Evolutionary conservation across 2,888 invertebrate genomes (phyloP).

Genomic region (Polyommatus iphigenia): DNA sequence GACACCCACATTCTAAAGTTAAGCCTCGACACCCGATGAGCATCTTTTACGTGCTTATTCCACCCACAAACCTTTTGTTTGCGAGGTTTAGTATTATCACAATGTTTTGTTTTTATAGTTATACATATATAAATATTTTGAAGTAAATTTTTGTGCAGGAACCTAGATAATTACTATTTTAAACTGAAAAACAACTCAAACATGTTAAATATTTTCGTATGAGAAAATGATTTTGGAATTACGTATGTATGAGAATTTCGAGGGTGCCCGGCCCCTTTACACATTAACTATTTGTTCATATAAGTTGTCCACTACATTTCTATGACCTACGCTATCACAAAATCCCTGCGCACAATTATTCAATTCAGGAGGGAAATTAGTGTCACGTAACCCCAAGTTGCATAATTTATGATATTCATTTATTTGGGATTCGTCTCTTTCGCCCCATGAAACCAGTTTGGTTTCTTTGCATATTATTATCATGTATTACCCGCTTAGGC

Average conservation of each 20-base stretch:
- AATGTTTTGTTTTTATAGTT: no score
- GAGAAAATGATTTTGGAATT: no score
- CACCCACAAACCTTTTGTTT: no score
- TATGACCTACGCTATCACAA: background rate
- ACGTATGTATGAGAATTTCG: no score
- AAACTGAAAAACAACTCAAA: no score
- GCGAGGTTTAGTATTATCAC: no score
- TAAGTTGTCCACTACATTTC: no score
- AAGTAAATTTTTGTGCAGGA: no score
- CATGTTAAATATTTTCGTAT: no score
- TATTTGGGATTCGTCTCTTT: background rate
- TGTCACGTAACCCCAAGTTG: background rate
- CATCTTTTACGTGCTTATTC: no score
- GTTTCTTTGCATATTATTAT: background rate
- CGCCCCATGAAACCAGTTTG: background rate
- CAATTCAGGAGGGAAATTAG: background rate
- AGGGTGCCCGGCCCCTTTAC: background rate
- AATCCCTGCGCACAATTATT: background rate
- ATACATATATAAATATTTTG: no score
- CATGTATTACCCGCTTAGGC: background rate
- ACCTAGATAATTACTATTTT: no score
- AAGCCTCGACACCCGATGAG: background rate
- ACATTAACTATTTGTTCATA: background rate
- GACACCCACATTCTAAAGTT: background rate
- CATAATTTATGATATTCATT: background rate